A percentile compares a stretch with the other conserved stretches of the same genome.
Evolutionary conservation across 2,113 vertebrate species (phyloP).

Genomic region (Sinosuthora webbiana): DNA sequence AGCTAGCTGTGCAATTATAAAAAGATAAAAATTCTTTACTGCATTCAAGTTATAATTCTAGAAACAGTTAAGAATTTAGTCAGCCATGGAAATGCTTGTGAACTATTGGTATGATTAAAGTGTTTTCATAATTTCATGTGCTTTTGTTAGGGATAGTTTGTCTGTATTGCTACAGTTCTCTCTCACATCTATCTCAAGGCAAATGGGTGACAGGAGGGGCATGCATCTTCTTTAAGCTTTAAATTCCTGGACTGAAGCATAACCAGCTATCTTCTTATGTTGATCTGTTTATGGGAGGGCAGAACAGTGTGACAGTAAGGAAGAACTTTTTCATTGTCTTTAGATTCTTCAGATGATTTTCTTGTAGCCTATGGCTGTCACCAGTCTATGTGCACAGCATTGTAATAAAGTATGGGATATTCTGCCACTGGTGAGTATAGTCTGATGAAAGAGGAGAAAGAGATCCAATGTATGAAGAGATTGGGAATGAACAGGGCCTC

Average conservation of each 20-base stretch:
- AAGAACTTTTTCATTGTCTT: neutral
- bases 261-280: neutral
- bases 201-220: neutral
- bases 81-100: neutral
- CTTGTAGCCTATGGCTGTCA: neutral
- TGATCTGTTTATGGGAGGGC: neutral
- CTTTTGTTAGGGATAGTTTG: neutral
- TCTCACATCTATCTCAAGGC: neutral
- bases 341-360: neutral
- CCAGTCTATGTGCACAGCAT: rapidly evolving
- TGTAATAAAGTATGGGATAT: neutral
- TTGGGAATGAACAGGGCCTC: neutral
- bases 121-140: neutral
- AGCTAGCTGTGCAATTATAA: neutral
- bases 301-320: neutral
- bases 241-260: neutral
- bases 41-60: neutral
- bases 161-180: neutral
- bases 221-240: neutral
- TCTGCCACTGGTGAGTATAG: neutral
- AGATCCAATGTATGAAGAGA: neutral
- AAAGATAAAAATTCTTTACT: neutral
- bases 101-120: neutral
- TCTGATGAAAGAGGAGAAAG: neutral
- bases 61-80: neutral